Base-by-base conservation (phyloP, 1,140 invertebrate species). In the Macrobrachium rosenbergii region DNA sequence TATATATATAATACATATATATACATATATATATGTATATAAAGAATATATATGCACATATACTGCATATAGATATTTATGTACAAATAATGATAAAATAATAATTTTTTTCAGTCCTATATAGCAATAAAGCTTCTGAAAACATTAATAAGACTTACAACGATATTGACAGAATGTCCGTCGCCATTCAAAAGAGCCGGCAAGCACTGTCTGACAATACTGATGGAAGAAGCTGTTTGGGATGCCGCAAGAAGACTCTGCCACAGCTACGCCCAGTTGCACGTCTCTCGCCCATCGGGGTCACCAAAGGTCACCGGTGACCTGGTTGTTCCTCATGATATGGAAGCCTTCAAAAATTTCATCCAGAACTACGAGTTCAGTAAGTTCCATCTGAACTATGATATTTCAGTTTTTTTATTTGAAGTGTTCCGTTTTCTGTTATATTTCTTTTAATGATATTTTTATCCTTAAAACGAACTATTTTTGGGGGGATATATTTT, bases 281-380 rank as follows among this genome's bases (percentile, higher is more conserved):
- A 10, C n/a, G 8, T 23, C 43, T 37, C 5, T 43, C 62, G 62
- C n/a, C 23, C 75, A 76, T 45, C 63, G 10, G 11, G 76, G 14
- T 28, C 19, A 21, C 2, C 52, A 6, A 17, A n/a, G 1, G 60
- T 45, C 14, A 45, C 19, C 16, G 83, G 83, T 5, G 83, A 85
- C 21, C 75, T 85, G 43, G 83, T 78, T 8, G 83, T 85, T 14
- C 62, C 77, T 10, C 60, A 85, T n/a, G 64, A 85, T 52, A 85
- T 85, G 83, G 83, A 85, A n/a, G 63, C 83, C 76, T 85, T 85
- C 23, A 85, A 85, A 58, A 37, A 28, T 14, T 83, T 77, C 16
- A 69, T 77, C 58, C 23, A 58, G 11, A 16, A 59, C 43, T 76
- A 28, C 2, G 72, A 83, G 17, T 77, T 83, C 59, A 28, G 82